Percentiles rank a stretch among this genome's conserved stretches.
Evolutionary conservation across 2,888 invertebrate species (phyloP).

Genomic region (Drosophila gaucha): DNA sequence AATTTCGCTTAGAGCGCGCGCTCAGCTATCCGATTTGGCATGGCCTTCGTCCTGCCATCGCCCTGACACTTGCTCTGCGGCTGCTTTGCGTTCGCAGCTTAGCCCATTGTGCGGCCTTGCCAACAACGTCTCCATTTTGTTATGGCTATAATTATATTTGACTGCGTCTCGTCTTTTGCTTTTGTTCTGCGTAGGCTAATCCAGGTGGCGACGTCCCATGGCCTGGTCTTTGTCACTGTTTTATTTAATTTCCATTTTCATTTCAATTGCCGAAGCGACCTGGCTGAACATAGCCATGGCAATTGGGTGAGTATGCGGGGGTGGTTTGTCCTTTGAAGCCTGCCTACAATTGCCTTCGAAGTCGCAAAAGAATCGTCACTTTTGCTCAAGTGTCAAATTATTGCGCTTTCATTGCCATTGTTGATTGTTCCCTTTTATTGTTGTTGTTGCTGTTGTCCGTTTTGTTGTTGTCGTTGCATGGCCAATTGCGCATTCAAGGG

Average conservation of each 20-base stretch:
- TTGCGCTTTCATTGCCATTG: slow-evolving; percentile 43
- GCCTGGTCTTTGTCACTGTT: slow-evolving; percentile 50
- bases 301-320: background rate
- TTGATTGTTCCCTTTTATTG: slow-evolving; percentile 16
- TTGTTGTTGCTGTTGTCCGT: slow-evolving; percentile 14
- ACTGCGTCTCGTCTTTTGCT: slow-evolving; percentile 48
- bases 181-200: slow-evolving; percentile 59
- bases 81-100: slow-evolving; percentile 32
- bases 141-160: slow-evolving; percentile 79
- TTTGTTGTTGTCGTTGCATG: slow-evolving; percentile 56
- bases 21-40: slow-evolving; percentile 16
- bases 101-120: slow-evolving; percentile 48
- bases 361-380: slow-evolving; percentile 45
- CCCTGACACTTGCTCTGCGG: slow-evolving; percentile 65
- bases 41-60: slow-evolving; percentile 2
- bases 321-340: slow-evolving; percentile 45
- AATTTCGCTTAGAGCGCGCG: slow-evolving; percentile 58
- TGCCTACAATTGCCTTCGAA: slow-evolving; percentile 54
- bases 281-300: slow-evolving; percentile 11
- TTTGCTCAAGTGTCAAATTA: slow-evolving; percentile 69
- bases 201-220: slow-evolving; percentile 63
- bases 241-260: slow-evolving; percentile 71
- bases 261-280: slow-evolving; percentile 57
- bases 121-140: slow-evolving; percentile 73
- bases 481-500: slow-evolving; percentile 75